Base-by-base conservation (phyloP, 1,140 invertebrate species). In the Microplitis demolitor region DNA sequence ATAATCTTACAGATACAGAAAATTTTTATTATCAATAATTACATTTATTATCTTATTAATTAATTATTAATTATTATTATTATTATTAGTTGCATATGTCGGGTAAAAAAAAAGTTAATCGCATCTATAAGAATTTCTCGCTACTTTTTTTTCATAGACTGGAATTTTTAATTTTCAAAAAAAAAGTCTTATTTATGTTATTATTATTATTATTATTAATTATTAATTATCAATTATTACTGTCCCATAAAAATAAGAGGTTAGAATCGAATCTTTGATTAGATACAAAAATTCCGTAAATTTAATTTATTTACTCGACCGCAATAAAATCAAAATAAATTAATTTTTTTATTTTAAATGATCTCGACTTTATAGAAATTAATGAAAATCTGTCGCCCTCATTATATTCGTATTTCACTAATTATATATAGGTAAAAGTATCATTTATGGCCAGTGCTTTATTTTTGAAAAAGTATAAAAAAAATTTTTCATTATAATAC, bases 111-210 rank as follows among this genome's bases (percentile, higher is more conserved):
- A 61, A 61, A 61, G 14, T 63, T 35, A 13, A 3, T 45, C 39
- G 61, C 35, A 45, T 34, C 61, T 63, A 63, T 63, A 61, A 34
- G 60, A 61, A 37, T 63, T 37, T 63, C 37, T 63, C 58, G 58
- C 58, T 31, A 24, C 13, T 9, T 31, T 13, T 60, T 31, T 60
- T 60, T 4, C 6, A 24, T 13, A 33, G 53, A n/a, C 14, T 5
- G 45, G 24, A 45, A 56, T 31, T 61, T 13, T 61, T 13, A 33
- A n/a, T 63, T 35, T 37, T 45, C 9, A 63, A 13, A 9, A 63
- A 63, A 14, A 45, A 39, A 63, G 61, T 63, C 61, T 63, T n/a
- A 63, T 63, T 35, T 63, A 14, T 37, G 0, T n/a, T 63, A 35
- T 37, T 54, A n/a, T 54, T n/a, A 24, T 24, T 24, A 24, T 24